Percentiles rank a stretch among this genome's conserved stretches.
Evolutionary conservation across 2,797 vertebrate genomes (phyloP).

Genomic region (Mormyrops attenuatus): DNA sequence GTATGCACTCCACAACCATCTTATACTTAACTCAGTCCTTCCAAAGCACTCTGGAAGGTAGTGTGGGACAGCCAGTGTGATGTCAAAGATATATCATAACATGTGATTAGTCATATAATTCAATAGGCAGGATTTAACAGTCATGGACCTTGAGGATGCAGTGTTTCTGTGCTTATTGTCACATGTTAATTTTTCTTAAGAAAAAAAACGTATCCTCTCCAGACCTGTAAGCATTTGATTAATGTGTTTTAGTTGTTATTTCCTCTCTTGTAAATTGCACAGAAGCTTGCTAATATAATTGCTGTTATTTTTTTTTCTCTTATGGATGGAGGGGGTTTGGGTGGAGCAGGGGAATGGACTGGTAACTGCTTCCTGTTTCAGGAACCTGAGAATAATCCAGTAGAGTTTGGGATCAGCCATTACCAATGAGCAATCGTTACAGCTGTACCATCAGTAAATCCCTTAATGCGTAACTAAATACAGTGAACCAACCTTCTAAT

Average conservation of each 20-base stretch:
- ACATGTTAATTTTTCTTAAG: not conserved
- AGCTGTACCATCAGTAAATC: not conserved
- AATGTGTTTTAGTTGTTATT: not conserved
- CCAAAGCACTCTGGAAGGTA: not conserved
- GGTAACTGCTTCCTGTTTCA: not conserved
- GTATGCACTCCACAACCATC: not conserved
- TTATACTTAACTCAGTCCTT: not conserved
- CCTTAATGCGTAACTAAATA: not conserved
- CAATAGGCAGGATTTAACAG: not conserved
- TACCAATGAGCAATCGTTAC: not conserved
- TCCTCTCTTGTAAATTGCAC: constrained; percentile 1
- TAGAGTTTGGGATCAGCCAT: not conserved
- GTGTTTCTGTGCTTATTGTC: not conserved
- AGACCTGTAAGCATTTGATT: not conserved
- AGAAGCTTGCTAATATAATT: constrained; percentile 3
- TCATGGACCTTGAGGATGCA: not conserved
- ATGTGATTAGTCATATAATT: not conserved
- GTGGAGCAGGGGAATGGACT: not conserved
- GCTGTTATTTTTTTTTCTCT: not conserved
- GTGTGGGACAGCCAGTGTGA: not conserved
- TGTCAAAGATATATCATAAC: not conserved
- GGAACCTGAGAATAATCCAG: not conserved
- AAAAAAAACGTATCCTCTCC: not conserved
- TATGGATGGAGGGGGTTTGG: not conserved
- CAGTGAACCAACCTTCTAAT: not conserved